These are phyloP conservation scores for Morone saxatilis DNA, from an alignment of 2,113 vertebrate species.

Conservation along the genomic window DNA sequence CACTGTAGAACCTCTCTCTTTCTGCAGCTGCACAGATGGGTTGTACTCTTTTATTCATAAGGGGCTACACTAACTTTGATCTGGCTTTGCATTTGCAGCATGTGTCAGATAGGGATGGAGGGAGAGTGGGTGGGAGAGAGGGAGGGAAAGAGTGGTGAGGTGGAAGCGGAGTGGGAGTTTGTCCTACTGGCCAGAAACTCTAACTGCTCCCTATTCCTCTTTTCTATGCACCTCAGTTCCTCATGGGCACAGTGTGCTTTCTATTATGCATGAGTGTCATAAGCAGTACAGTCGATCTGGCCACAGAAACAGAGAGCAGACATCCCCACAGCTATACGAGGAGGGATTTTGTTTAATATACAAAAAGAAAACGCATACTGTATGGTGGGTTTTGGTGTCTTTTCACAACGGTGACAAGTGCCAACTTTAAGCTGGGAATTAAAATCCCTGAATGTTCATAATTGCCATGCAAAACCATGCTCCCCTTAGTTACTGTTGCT, in stretches of 20 bases:
- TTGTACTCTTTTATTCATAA: constrained; percentile 83
- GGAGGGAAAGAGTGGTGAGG: neutral
- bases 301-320: constrained; percentile 25
- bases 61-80: constrained; percentile 79
- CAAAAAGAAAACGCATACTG: constrained; percentile 17
- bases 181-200: constrained; percentile 47
- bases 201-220: constrained; percentile 33
- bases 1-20: constrained; percentile 50
- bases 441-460: constrained; percentile 4
- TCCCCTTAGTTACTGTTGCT: constrained; percentile 14
- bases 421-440: constrained; percentile 6
- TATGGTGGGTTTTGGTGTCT: neutral
- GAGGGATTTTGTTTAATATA: constrained; percentile 14
- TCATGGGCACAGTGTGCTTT: constrained; percentile 25
- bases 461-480: neutral
- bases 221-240: constrained; percentile 40
- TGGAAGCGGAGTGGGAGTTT: constrained; percentile 41
- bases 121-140: constrained; percentile 19
- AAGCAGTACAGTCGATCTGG: constrained; percentile 50
- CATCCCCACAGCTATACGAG: constrained; percentile 27
- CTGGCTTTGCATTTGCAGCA: constrained; percentile 73
- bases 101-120: constrained; percentile 53
- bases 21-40: constrained; percentile 76
- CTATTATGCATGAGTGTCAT: constrained; percentile 72
- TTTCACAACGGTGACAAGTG: neutral